Evolutionary conservation across 1,140 invertebrate genomes (phyloP).

Genomic region (Aphelinus certus): DNA sequence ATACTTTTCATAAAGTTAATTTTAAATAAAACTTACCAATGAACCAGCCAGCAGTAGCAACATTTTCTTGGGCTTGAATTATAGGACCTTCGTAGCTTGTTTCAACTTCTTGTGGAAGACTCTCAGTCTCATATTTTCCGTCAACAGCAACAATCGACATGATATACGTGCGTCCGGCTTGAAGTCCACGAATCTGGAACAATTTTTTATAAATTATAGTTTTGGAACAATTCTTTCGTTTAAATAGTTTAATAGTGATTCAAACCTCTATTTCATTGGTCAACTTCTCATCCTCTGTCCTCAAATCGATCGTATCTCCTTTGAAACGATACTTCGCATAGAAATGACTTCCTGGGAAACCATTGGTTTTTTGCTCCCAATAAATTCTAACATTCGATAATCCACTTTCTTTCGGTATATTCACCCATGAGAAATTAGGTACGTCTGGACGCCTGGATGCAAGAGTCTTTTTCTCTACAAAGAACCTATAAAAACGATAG

Average conservation of each 20-base stretch:
- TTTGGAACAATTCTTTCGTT: slow-evolving; percentile 78
- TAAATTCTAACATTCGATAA: slow-evolving; percentile 79
- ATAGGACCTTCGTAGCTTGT: slow-evolving; percentile 72
- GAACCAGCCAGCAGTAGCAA: slow-evolving; percentile 93
- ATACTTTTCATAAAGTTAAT: too few relatives aligned
- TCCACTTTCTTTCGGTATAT: slow-evolving; percentile 77
- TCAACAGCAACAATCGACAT: slow-evolving; percentile 93
- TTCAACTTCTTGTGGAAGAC: slow-evolving; percentile 79
- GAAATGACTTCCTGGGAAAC: slow-evolving; percentile 83
- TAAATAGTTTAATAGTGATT: slow-evolving; percentile 73
- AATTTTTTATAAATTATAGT: slow-evolving; percentile 20
- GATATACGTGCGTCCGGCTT: slow-evolving; percentile 87
- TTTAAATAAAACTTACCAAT: slow-evolving; percentile 70
- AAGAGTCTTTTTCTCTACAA: slow-evolving; percentile 81
- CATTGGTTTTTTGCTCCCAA: slow-evolving; percentile 82
- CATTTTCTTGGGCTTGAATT: slow-evolving; percentile 78
- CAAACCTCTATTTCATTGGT: slow-evolving; percentile 82
- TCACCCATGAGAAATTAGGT: slow-evolving; percentile 80
- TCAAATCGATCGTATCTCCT: slow-evolving; percentile 74
- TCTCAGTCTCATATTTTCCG: slow-evolving; percentile 74
- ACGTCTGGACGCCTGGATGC: slow-evolving; percentile 74
- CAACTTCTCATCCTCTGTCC: slow-evolving; percentile 74
- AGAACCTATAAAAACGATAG: slow-evolving; percentile 67
- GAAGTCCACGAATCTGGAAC: slow-evolving; percentile 76
- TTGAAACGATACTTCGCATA: slow-evolving; percentile 85